These are phyloP conservation scores for Physocephala rufipes DNA, from an alignment of 2,888 invertebrate species.

Conservation along the genomic window DNA sequence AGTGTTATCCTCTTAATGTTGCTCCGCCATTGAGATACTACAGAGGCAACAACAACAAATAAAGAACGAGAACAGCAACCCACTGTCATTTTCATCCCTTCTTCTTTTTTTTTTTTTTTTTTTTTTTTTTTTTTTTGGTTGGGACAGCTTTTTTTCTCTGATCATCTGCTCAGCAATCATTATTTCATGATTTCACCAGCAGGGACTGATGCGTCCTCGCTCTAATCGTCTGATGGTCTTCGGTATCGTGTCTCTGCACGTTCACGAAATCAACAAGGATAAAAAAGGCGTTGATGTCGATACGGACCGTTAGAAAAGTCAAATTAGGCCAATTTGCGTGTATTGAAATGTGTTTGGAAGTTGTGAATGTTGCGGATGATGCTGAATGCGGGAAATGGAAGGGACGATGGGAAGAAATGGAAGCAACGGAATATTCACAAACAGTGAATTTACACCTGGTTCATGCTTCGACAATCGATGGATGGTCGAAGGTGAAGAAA, in stretches of 20 bases:
- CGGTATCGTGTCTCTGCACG: not conserved
- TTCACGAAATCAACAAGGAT: conserved; percentile 29
- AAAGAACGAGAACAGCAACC: too few species aligned
- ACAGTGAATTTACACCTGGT: not conserved
- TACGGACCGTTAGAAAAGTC: conserved; percentile 49
- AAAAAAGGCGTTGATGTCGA: conserved; percentile 32
- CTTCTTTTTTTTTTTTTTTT: not conserved
- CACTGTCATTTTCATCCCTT: not conserved
- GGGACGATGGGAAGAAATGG: not conserved
- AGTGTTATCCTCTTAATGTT: conserved; percentile 21
- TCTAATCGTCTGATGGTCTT: too few species aligned
- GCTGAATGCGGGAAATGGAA: not conserved
- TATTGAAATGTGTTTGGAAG: conserved; percentile 26
- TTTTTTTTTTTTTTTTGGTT: not conserved
- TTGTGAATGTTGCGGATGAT: not conserved
- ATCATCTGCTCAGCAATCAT: not conserved
- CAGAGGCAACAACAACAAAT: not conserved
- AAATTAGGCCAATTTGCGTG: conserved; percentile 52
- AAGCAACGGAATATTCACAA: not conserved
- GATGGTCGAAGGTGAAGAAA: not conserved
- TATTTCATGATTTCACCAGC: not conserved
- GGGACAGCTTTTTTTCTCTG: not conserved
- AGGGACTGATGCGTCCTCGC: too few species aligned
- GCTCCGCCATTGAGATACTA: conserved; percentile 17
- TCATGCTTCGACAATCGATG: too few species aligned